Evolutionary conservation across 2,888 invertebrate genomes (phyloP), one percentile per base, ranked within the genome.

Genomic region (Neuroscelio doddi): DNA sequence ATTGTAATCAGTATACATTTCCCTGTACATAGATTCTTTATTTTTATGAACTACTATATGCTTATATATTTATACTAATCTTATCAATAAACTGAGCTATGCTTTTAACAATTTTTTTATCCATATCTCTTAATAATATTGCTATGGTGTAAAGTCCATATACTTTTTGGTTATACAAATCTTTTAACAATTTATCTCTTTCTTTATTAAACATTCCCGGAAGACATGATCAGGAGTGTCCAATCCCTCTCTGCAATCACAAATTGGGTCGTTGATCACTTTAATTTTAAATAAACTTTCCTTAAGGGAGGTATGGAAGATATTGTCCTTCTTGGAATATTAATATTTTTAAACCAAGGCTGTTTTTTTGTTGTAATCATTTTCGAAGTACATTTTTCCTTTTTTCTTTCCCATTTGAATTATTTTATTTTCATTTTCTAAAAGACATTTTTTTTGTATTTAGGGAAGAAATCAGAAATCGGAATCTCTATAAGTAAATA

Each of bases 261-360:
- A 32, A 3, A 32, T 3, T 32, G 32, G 4, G 9, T 32, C 9
- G 9, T 32, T 8, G 3, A 50, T 17, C 5, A 50, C 27, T 2
- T 50, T 50, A 16, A 36, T 17, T 27, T 29, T 50, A 38, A 27
- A 26, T 12, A 39, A 10, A 26, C 29, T 29, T 3, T 5, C 2
- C 4, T 39, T 50, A 2, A 50, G 16, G 10, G 50, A 50, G 1
- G 39, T 50, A 27, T 50, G 2, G 50, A 38, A 27, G 15, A 3
- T 4, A 39, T 16, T 8, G 50, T 10, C n/a, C 27, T 39, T 41
- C 41, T 38, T 9, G 51, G 14, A 1, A 51, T 2, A 27, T 39
- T 9, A 39, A 51, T 24, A 4, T 30, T 15, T 10, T 24, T 34
- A 30, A 51, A 51, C 39, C 51, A 51, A 1, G 51, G 51, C n/a